A percentile compares a stretch with the other conserved stretches of the same genome.
Conservation (phyloP, 2,888 invertebrate species). For the Cryptus armator region DNA sequence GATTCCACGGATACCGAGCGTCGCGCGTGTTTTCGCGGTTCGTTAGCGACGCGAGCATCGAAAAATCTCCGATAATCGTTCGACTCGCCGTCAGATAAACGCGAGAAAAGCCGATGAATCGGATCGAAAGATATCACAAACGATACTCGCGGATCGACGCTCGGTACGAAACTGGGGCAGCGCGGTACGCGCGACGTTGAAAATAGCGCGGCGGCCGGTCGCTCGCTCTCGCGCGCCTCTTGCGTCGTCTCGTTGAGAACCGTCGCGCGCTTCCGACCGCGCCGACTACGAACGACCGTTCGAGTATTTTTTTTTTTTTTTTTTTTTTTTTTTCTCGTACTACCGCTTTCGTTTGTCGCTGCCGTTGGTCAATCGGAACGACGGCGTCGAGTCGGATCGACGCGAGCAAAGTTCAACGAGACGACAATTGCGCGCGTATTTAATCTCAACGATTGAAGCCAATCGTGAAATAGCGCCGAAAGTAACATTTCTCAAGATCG, state of each 20-base stretch:
- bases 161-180: conserved; percentile 82
- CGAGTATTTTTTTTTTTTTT: background rate
- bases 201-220: conserved; percentile 79
- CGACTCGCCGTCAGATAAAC: background rate
- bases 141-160: conserved; percentile 74
- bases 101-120: background rate
- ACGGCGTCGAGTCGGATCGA: no score
- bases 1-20: background rate
- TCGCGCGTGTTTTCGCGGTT: background rate
- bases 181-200: conserved; percentile 75
- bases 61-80: background rate
- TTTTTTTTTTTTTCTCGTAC: no score
- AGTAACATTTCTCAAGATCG: background rate
- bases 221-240: conserved; percentile 7
- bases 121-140: background rate
- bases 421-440: no score
- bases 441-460: no score
- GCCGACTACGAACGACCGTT: background rate
- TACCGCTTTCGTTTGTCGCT: no score
- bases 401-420: no score
- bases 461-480: background rate
- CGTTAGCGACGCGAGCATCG: background rate
- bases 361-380: no score
- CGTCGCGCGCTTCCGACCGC: background rate
- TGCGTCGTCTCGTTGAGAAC: background rate